A percentile compares a stretch with the other conserved stretches of the same genome.
These are phyloP conservation scores for Paracyclopina nana DNA, from an alignment of 1,140 invertebrate genomes.

Conservation along the genomic window DNA sequence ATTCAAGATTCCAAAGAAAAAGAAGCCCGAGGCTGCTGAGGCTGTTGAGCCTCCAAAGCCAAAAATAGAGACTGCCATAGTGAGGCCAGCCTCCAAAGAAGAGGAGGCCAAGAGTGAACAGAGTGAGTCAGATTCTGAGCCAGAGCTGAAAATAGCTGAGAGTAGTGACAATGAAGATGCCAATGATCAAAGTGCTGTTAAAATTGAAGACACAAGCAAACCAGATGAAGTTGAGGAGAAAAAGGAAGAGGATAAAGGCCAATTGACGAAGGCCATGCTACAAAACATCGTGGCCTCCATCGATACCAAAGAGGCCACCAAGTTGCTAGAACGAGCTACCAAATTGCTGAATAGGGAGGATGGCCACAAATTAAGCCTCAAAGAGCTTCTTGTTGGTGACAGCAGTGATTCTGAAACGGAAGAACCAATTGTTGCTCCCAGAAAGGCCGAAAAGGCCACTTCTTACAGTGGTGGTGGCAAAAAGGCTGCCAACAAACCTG, in stretches of 20 bases:
- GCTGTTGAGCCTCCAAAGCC: not conserved
- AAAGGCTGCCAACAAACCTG: not conserved
- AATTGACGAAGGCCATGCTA: not conserved
- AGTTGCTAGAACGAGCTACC: not conserved
- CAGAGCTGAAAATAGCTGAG: not conserved
- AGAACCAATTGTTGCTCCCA: not conserved
- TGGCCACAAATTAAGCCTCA: not conserved
- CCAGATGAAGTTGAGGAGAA: not conserved
- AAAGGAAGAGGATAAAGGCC: not conserved
- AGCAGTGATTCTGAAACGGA: not conserved
- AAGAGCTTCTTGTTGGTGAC: not conserved
- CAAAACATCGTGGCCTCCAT: not conserved
- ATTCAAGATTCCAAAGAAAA: constrained; percentile 2
- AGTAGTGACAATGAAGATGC: not conserved
- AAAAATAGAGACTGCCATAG: not conserved
- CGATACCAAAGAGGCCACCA: not conserved
- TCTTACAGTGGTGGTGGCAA: not conserved
- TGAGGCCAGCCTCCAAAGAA: too few relatives aligned
- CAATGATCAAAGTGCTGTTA: not conserved
- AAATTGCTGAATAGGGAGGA: not conserved
- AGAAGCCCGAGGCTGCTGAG: not conserved
- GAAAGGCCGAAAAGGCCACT: not conserved
- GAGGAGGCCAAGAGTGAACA: not conserved
- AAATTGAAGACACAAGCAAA: not conserved
- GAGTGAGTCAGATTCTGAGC: not conserved